These are phyloP conservation scores for Elephantulus edwardii DNA, from an alignment of 2,113 vertebrate species.

Conservation along the genomic window DNA sequence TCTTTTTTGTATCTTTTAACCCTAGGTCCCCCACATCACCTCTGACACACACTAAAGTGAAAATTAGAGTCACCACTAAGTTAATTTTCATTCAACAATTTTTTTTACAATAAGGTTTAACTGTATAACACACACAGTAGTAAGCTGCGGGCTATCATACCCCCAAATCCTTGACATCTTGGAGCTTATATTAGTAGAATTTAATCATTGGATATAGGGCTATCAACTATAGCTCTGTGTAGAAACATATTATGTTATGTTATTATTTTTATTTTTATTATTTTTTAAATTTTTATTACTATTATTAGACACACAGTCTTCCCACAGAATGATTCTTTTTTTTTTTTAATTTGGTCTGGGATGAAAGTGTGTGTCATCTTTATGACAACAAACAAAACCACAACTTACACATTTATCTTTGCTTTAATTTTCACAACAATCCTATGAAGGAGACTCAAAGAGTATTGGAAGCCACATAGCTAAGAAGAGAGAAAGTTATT, in stretches of 20 bases:
- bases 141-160: background rate
- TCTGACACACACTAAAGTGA: background rate
- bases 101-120: background rate
- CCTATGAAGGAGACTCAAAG: background rate
- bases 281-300: too few relatives aligned
- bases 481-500: background rate
- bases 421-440: background rate
- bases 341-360: background rate
- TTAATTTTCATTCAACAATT: background rate
- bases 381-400: background rate
- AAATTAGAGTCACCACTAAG: background rate
- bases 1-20: too few relatives aligned
- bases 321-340: background rate
- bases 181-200: background rate
- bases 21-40: background rate
- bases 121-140: background rate
- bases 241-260: background rate
- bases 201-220: background rate
- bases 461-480: background rate
- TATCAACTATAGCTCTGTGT: background rate
- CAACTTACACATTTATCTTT: background rate
- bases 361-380: too few relatives aligned
- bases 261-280: background rate
- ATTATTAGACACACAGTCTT: too few relatives aligned
- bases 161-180: background rate